A percentile compares a stretch with the other conserved stretches of the same genome.
phyloP scores from a whole-genome alignment of 2,797 vertebrate genomes.

The Sebastes paucispinis region DNA sequence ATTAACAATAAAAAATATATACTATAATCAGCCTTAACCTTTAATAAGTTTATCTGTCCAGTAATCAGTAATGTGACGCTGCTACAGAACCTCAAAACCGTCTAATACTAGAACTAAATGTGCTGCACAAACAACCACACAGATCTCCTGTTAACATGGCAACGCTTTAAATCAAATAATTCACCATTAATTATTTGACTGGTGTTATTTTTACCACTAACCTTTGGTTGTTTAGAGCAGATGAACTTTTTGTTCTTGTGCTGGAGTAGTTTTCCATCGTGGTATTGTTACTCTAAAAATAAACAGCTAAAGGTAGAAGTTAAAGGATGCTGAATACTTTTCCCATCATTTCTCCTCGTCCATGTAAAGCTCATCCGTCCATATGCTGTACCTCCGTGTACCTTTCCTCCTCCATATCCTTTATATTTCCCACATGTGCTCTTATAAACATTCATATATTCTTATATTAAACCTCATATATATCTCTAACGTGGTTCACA shows the following conservation, averaged over 20 bases:
- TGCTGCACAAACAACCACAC: not conserved
- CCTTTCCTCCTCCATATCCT: not conserved
- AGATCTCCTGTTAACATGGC: not conserved
- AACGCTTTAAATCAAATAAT: not conserved
- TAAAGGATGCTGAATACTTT: not conserved
- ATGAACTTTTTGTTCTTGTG: not conserved
- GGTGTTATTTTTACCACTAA: not conserved
- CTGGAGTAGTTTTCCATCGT: not conserved
- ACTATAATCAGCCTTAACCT: not conserved
- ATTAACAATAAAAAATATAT: not conserved
- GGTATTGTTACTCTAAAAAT: too few species aligned
- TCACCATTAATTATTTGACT: not conserved
- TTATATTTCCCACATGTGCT: too few species aligned
- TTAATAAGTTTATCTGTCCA: not conserved
- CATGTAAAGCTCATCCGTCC: not conserved
- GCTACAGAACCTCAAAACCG: not conserved
- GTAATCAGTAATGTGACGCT: not conserved
- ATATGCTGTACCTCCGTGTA: not conserved
- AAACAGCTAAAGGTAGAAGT: not conserved
- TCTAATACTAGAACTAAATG: not conserved
- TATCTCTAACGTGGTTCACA: not conserved
- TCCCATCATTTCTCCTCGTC: not conserved
- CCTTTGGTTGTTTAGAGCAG: not conserved
- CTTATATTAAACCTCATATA: not conserved
- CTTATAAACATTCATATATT: not conserved